Evolutionary conservation across 2,113 vertebrate species (phyloP).

Genomic region (Nothoprocta perdicaria): DNA sequence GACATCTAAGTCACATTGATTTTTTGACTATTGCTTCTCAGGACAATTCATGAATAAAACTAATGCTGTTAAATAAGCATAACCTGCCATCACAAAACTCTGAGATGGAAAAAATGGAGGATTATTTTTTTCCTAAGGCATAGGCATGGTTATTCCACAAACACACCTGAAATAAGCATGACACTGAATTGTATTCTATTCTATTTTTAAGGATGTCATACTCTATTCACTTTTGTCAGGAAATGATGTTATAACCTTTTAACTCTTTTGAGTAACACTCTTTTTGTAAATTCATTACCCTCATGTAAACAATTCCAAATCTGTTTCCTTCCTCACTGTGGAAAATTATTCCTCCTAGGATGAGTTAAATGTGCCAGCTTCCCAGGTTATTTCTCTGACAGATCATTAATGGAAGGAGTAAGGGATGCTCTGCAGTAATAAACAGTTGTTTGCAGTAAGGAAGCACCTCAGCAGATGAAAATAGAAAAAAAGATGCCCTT

Average conservation of each 20-base stretch:
- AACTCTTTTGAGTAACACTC: neutral
- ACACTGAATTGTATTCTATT: neutral
- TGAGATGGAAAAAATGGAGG: neutral
- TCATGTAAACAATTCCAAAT: neutral
- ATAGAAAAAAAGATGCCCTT: neutral
- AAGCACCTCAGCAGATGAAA: neutral
- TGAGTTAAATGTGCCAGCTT: neutral
- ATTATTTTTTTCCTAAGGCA: neutral
- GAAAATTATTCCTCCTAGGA: neutral
- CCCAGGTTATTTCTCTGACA: neutral
- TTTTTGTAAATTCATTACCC: neutral
- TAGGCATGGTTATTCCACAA: neutral
- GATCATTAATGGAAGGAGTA: neutral
- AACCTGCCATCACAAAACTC: neutral
- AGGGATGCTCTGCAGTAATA: neutral
- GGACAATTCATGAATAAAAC: neutral
- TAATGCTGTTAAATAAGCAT: neutral
- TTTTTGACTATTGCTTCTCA: neutral
- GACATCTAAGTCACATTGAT: neutral
- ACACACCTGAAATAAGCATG: neutral
- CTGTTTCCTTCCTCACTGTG: neutral
- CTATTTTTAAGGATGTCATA: rapidly evolving
- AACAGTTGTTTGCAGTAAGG: rapidly evolving
- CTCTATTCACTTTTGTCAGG: neutral
- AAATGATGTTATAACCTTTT: neutral